Evolutionary conservation across 2,888 invertebrate species (phyloP), one percentile per base, ranked within the genome.

Genomic region (Amiota minor): DNA sequence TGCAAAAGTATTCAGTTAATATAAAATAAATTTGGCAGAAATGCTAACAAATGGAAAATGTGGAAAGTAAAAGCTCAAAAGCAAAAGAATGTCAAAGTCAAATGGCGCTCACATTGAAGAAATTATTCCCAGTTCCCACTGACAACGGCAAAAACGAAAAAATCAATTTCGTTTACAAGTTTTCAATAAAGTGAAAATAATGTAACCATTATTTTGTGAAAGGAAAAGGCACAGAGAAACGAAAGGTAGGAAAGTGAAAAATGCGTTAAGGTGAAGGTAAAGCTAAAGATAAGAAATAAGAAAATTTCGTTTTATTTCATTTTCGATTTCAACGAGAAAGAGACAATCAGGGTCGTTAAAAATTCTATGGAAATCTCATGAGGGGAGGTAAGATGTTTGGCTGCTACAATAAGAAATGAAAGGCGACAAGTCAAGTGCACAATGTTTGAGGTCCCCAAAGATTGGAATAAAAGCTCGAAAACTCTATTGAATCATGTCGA

Each of bases 181-280:
- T 83, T 82, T 83, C 83, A 83, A 84, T 83, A 83, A 83, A 84
- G 83, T 83, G 84, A 83, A 83, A 83, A 83, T 83, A 84, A 83
- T 83, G 83, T 83, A 50, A 68, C 53, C 67, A 68, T 68, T 68
- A 68, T 68, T 53, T 20, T 50, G 46, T 53, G 23, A 35, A 35
- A 35, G 35, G 0, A 6, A 35, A 35, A 35, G 35, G 23, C 67
- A 23, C 16, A 59, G 23, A 76, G 18, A 16, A 70, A 72, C 74
- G 75, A 62, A 18, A 47, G 46, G 61, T 53, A 53, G 1, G 55
- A n/a, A 16, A 59, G 20, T 20, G 18, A 59, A 9, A 35, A 35
- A 35, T 35, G 35, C 35, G 35, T 35, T 8, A 53, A 12, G 53
- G 62, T 45, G 45, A 12, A 11, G 62, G 35, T n/a, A 18, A 23